Percentiles rank a stretch among this genome's conserved stretches.
These are phyloP conservation scores for Stomatorhinus ivindoensis DNA, from an alignment of 2,113 vertebrate genomes.

Conservation along the genomic window DNA sequence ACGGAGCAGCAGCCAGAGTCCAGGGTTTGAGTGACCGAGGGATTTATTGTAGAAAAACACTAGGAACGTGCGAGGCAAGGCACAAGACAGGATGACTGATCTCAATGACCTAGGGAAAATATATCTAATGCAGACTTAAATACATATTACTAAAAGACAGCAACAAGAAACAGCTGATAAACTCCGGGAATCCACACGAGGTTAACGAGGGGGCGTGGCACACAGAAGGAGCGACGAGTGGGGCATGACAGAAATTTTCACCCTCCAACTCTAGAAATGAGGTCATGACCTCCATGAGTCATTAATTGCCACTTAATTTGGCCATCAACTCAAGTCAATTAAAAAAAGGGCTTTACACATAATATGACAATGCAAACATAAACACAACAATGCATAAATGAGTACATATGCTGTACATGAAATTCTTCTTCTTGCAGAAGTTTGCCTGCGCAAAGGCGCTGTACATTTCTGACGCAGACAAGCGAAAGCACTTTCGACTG, in stretches of 20 bases:
- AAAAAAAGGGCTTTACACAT: neutral
- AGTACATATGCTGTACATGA: neutral
- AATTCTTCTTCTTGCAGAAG: slow-evolving; percentile 51
- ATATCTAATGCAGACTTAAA: too few relatives aligned
- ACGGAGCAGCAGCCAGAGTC: too few relatives aligned
- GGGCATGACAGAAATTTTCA: neutral
- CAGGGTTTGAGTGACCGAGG: too few relatives aligned
- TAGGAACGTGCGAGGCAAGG: too few relatives aligned
- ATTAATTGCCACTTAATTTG: neutral
- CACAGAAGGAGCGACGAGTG: too few relatives aligned
- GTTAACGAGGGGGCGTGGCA: too few relatives aligned
- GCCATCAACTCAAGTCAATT: neutral
- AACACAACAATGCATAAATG: neutral
- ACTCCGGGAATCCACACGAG: too few relatives aligned
- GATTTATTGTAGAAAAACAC: too few relatives aligned
- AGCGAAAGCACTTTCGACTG: slow-evolving; percentile 88
- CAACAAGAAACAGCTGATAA: too few relatives aligned
- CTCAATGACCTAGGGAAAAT: too few relatives aligned
- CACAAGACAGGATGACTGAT: too few relatives aligned
- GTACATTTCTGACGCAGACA: slow-evolving; percentile 88
- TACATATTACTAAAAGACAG: too few relatives aligned
- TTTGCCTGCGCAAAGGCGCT: slow-evolving; percentile 86
- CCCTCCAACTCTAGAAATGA: neutral
- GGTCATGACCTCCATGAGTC: neutral
- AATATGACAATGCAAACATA: neutral